phyloP scores from a whole-genome alignment of 2,113 vertebrate genomes.

The Platycercus adscitus region DNA sequence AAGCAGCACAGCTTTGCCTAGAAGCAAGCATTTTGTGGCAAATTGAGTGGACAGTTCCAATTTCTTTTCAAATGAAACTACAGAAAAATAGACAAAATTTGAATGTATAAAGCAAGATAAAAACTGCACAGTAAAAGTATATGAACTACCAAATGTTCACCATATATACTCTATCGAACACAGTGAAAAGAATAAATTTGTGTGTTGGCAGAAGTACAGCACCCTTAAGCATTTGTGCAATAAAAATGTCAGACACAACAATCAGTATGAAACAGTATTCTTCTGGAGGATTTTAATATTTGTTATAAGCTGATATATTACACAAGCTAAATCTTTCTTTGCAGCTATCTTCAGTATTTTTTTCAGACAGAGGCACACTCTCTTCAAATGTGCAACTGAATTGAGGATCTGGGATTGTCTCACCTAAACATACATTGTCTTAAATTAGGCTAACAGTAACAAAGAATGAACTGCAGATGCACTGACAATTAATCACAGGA shows the following conservation, averaged over 20 bases:
- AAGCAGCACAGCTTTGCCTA: background rate
- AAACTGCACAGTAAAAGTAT: background rate
- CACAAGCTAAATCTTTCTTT: background rate
- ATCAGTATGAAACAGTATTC: background rate
- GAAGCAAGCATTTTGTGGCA: background rate
- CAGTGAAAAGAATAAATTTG: background rate
- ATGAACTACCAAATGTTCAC: background rate
- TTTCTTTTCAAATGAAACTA: background rate
- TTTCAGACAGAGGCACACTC: background rate
- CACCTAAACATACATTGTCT: background rate
- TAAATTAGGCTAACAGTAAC: background rate
- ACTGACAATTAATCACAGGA: background rate
- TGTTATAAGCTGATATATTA: background rate
- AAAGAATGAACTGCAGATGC: background rate
- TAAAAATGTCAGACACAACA: background rate
- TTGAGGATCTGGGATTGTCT: background rate
- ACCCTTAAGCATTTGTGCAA: background rate
- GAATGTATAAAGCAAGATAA: background rate
- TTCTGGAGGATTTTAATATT: background rate
- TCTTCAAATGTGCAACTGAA: background rate
- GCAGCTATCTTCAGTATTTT: background rate
- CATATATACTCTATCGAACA: background rate
- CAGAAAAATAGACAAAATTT: background rate
- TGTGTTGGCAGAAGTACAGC: background rate
- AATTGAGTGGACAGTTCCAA: background rate